Base-by-base conservation (phyloP, 2,797 vertebrate genomes). In the Sitta carolinensis region DNA sequence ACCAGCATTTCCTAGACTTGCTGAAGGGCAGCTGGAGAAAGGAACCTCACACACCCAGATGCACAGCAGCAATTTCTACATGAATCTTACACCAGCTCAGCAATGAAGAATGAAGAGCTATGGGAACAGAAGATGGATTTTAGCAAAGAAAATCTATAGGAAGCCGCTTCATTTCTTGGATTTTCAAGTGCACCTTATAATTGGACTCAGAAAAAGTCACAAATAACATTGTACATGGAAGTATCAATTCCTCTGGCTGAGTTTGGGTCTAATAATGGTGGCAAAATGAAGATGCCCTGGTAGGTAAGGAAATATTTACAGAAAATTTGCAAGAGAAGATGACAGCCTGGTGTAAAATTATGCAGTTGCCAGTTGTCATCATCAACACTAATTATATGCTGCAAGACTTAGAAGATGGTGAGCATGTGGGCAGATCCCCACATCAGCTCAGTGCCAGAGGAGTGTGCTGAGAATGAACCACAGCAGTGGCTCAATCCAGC, bases 371-470 rank as follows among this genome's bases (percentile, higher is more conserved):
- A 52, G 2, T 47, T 52, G 17, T 27, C 54, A 3, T 32, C 26
- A 11, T 36, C 68, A 63, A 25, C 38, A 16, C 20, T 36, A 8
- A 16, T 10, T 36, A 1, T 26, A 9, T 11, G 6, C 36, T 25
- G 27, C 34, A 72, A 58, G 55, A 18, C 14, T 36, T 16, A 15
- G 19, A 64, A 52, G 40, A 4, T 3, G 43, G n/a, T 10, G 22
- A 27, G n/a, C 27, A 1, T 16, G 61, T 4, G 34, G 30, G 68
- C 38, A 74, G 57, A 45, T 7, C 7, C 19, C 20, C 47, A 2
- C 15, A 20, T 16, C 32, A 30, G 40, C 58, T 23, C 5, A 0
- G 13, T 17, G 64, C 42, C 5, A 2, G 67, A 11, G 36, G 5
- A 57, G 27, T 0, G 0, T 3, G 14, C 51, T 52, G 72, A 19